Base-by-base conservation (phyloP, 2,888 invertebrate species). In the Onchidella celtica region DNA sequence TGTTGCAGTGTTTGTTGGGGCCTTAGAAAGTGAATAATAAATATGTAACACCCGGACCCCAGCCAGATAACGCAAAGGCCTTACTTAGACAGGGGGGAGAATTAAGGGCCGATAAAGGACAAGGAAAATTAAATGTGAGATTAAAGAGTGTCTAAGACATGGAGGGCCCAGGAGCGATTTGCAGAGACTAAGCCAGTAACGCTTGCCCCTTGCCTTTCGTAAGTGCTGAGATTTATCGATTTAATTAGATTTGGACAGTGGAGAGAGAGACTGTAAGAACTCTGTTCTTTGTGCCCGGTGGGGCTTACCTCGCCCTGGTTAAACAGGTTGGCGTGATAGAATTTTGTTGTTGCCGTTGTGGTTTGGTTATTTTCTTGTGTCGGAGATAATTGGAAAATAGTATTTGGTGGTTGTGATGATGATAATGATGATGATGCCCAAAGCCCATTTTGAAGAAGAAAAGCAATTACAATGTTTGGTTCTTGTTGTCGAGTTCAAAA, bases 371-470 rank as follows among this genome's bases (percentile, higher is more conserved):
- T n/a, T n/a, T n/a, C n/a, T 47, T 6, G 47, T 47, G 47, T 6
- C 17, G 9, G 17, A 11, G 17, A 66, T 14, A 27, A 34, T 66
- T 11, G 34, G 17, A 9, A n/a, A 29, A 34, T 14, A 29, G 66
- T 17, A 29, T 11, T 27, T 66, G 66, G 32, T 66, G 32, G 66
- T 66, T 11, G 29, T 66, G 66, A 9, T 27, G 14, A 32, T 66
- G n/a, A 66, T 34, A 34, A 34, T 66, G 66, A 32, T 66, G 66
- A 32, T 66, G 66, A 27, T 66, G n/a, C n/a, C n/a, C n/a, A n/a
- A n/a, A n/a, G n/a, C n/a, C n/a, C n/a, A n/a, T n/a, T n/a, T n/a
- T n/a, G n/a, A n/a, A n/a, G n/a, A n/a, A n/a, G n/a, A n/a, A n/a
- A n/a, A n/a, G n/a, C n/a, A n/a, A n/a, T n/a, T n/a, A n/a, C n/a